phyloP scores from a whole-genome alignment of 1,140 invertebrate species.

The Hyles euphorbiae region DNA sequence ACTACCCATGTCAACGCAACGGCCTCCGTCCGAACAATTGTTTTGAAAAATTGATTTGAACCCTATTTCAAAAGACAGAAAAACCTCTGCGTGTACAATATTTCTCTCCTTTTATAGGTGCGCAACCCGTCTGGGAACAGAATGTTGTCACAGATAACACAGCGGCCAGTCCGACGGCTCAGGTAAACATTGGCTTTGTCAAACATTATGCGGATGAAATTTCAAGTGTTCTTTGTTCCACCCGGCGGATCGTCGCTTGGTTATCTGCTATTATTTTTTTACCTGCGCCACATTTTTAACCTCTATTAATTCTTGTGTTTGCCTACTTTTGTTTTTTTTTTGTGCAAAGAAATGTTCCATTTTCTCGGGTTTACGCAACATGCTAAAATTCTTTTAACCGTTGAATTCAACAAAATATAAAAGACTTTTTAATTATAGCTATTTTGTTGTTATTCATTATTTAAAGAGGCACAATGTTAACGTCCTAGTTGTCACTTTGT shows the following conservation, averaged over 20 bases:
- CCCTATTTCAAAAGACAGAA: constrained; percentile 51
- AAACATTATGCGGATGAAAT: constrained; percentile 56
- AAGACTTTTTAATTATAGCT: too few relatives aligned
- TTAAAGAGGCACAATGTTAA: too few relatives aligned
- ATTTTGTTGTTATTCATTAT: too few relatives aligned
- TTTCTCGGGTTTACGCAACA: too few relatives aligned
- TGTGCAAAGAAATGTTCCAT: neutral
- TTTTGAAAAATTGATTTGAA: constrained; percentile 64
- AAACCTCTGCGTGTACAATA: constrained; percentile 40
- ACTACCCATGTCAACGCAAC: constrained; percentile 54
- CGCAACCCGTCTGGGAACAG: constrained; percentile 22
- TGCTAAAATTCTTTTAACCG: too few relatives aligned
- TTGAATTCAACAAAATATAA: too few relatives aligned
- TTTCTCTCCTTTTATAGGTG: constrained; percentile 36
- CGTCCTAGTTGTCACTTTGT: too few relatives aligned
- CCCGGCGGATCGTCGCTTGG: constrained; percentile 20
- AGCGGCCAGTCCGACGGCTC: constrained; percentile 36
- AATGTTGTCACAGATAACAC: constrained; percentile 43
- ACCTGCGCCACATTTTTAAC: constrained; percentile 9
- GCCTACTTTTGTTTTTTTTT: neutral
- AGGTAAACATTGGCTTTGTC: constrained; percentile 58
- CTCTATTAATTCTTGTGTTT: constrained; percentile 5
- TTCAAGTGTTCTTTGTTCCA: constrained; percentile 46
- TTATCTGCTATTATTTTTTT: constrained; percentile 19
- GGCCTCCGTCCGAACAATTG: constrained; percentile 39